These are phyloP conservation scores for Rachycentron canadum DNA, from an alignment of 2,797 vertebrate species.

Conservation along the genomic window DNA sequence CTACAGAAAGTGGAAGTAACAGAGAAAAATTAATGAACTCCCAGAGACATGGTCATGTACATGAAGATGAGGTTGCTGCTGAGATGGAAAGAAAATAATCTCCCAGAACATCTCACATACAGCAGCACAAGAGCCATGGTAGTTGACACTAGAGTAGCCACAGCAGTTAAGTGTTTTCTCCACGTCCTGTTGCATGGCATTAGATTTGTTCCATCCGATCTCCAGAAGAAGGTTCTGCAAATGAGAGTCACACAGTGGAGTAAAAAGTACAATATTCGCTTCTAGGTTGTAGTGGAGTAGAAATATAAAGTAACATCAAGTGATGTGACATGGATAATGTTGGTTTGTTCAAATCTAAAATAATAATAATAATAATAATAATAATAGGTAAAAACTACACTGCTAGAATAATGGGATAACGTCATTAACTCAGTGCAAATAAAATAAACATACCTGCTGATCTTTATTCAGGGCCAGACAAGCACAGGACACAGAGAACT, in stretches of 20 bases:
- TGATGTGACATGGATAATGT: not conserved
- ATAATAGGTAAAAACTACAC: too few relatives aligned
- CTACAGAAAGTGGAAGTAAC: conserved; percentile 65
- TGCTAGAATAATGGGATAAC: too few relatives aligned
- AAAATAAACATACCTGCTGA: conserved; percentile 89
- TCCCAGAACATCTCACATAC: conserved; percentile 79
- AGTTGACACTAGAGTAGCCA: conserved; percentile 84
- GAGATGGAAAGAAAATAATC: not conserved
- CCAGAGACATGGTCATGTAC: not conserved
- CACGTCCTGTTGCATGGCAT: conserved; percentile 87
- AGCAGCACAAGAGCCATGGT: conserved; percentile 85
- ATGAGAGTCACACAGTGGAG: not conserved
- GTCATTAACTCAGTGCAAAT: rapidly evolving
- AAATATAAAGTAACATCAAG: not conserved
- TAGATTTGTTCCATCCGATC: conserved; percentile 93
- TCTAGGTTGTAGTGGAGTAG: not conserved
- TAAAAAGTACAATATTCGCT: not conserved
- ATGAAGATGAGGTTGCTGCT: rapidly evolving
- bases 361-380: not conserved
- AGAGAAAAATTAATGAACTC: not conserved
- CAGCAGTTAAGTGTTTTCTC: conserved; percentile 94
- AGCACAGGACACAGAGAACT: conserved; percentile 95
- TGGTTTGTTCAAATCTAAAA: not conserved
- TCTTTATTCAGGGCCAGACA: conserved; percentile 92
- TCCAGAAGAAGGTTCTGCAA: conserved; percentile 91